Evolutionary conservation across 2,888 invertebrate species (phyloP), one percentile per base, ranked within the genome.

Genomic region (Xylophagus ater): DNA sequence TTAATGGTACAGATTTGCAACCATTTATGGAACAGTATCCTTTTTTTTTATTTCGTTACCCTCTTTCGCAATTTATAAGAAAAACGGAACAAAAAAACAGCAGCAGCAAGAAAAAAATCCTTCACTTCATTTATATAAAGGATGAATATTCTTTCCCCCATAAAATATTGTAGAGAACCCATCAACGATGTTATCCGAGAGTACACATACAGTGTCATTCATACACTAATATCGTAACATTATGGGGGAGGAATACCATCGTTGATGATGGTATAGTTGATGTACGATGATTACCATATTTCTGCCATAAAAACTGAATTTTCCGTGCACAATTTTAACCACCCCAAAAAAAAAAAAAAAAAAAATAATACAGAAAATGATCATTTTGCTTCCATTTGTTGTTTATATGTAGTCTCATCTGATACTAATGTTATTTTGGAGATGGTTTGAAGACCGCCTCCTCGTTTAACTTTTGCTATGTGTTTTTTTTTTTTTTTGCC

Each of bases 311-410:
- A 42, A 44, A 44, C 19, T 17, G 37, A 24, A 35, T 17, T 34
- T 31, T 38, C 41, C 35, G 38, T n/a, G n/a, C 38, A 38, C 32
- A 36, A 31, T 35, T 34, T 41, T 32, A 35, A 41, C 41, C 44
- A 41, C 38, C 36, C 35, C n/a, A n/a, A n/a, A n/a, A n/a, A n/a
- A n/a, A n/a, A n/a, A n/a, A n/a, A n/a, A n/a, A n/a, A n/a, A n/a
- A n/a, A n/a, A n/a, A n/a, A n/a, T n/a, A 13, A n/a, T 26, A 30
- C 31, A 30, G 29, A 37, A 35, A 37, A 44, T 41, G 44, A 44
- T 44, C 41, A 41, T 37, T 44, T 41, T 44, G 41, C 44, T 41
- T 31, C 38, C 44, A 44, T 44, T 44, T 44, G 38, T 44, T 41
- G 35, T 38, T 26, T 28, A 41, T 28, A n/a, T n/a, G n/a, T n/a